Evolutionary conservation across 1,140 invertebrate species (phyloP).

Genomic region (Heterodera carotae): DNA sequence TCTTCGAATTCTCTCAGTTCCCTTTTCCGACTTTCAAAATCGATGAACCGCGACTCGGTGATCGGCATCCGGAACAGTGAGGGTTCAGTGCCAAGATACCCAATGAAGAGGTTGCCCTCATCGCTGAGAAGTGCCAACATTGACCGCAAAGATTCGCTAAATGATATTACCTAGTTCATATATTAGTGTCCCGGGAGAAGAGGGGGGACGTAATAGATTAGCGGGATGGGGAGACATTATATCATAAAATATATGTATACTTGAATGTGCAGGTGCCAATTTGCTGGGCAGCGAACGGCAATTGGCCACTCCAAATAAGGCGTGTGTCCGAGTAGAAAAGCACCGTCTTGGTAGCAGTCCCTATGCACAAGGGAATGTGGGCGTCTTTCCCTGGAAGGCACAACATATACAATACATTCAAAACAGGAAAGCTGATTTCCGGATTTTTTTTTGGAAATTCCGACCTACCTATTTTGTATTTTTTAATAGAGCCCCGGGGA

Average conservation of each 20-base stretch:
- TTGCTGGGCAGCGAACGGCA: slow-evolving; percentile 41
- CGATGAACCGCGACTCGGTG: slow-evolving; percentile 51
- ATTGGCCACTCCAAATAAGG: slow-evolving; percentile 50
- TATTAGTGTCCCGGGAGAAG: too few species aligned
- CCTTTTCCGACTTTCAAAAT: slow-evolving; percentile 48
- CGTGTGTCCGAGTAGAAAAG: slow-evolving; percentile 48
- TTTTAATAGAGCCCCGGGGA: too few species aligned
- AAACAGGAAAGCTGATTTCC: not conserved
- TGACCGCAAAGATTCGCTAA: slow-evolving; percentile 41
- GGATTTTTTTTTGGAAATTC: too few species aligned
- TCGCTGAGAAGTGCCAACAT: slow-evolving; percentile 46
- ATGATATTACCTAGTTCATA: too few species aligned
- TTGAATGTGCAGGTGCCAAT: slow-evolving; percentile 41
- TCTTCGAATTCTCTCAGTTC: slow-evolving; percentile 51
- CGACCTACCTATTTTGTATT: too few species aligned
- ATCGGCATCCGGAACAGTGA: slow-evolving; percentile 58
- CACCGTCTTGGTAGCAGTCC: slow-evolving; percentile 50
- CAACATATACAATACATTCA: not conserved
- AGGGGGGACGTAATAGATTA: too few species aligned
- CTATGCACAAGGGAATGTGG: slow-evolving; percentile 42
- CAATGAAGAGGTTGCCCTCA: slow-evolving; percentile 41
- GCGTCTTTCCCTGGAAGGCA: slow-evolving; percentile 37
- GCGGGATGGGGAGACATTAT: too few species aligned
- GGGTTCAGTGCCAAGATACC: slow-evolving; percentile 49
- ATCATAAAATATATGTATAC: too few species aligned